Evolutionary conservation across 1,140 invertebrate species (phyloP).

Genomic region (Drosophila miranda): DNA sequence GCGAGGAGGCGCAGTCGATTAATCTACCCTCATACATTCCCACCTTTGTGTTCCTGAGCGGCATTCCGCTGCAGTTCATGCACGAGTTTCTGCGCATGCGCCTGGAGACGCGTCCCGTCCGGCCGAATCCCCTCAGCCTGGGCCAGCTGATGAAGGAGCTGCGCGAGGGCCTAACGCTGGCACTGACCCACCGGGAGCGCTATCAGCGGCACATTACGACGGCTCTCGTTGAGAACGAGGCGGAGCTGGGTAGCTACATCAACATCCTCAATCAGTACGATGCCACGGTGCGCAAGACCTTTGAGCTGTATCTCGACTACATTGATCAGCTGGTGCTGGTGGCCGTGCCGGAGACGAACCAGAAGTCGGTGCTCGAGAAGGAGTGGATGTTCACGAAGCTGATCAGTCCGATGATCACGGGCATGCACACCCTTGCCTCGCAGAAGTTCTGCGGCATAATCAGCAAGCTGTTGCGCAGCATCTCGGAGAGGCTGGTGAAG

Average conservation of each 20-base stretch:
- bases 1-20: conserved; percentile 88
- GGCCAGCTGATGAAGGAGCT: conserved; percentile 93
- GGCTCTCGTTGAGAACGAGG: conserved; percentile 85
- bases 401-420: conserved; percentile 87
- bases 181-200: conserved; percentile 89
- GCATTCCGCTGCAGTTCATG: conserved; percentile 92
- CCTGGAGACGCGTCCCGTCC: conserved; percentile 91
- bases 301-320: conserved; percentile 90
- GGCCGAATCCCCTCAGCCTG: conserved; percentile 92
- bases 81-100: conserved; percentile 93
- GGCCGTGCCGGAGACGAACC: conserved; percentile 87
- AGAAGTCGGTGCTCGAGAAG: conserved; percentile 90
- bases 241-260: conserved; percentile 83
- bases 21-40: conserved; percentile 92
- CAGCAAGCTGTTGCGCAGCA: conserved; percentile 72
- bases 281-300: conserved; percentile 88
- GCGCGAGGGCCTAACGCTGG: conserved; percentile 91
- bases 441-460: conserved; percentile 86
- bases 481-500: conserved; percentile 67
- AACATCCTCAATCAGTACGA: conserved; percentile 89
- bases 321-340: conserved; percentile 88
- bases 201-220: conserved; percentile 88
- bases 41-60: conserved; percentile 92
- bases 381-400: conserved; percentile 91
- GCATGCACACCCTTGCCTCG: conserved; percentile 86